These are phyloP conservation scores for Hycleus phaleratus DNA, from an alignment of 1,140 invertebrate genomes.

Conservation along the genomic window DNA sequence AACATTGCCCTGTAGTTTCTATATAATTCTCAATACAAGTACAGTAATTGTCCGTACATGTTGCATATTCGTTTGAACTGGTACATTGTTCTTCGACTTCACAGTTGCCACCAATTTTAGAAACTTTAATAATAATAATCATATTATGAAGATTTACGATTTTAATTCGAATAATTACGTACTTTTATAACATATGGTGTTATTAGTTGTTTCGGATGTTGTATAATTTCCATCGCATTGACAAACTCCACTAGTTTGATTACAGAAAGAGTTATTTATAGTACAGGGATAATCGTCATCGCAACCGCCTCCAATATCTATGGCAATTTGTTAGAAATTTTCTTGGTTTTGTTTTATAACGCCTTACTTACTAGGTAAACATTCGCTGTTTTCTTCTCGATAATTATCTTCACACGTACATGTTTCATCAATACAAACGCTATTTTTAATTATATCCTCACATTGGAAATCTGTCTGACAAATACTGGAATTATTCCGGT, in stretches of 20 bases:
- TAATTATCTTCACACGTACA: neutral
- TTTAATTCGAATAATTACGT: neutral
- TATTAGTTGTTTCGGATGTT: too few relatives aligned
- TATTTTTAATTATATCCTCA: neutral
- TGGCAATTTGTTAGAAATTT: neutral
- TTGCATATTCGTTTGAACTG: neutral
- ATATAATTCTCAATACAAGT: neutral
- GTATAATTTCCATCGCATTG: too few relatives aligned
- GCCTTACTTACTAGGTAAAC: neutral
- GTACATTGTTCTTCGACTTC: neutral
- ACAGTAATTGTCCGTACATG: neutral
- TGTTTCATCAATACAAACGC: slow-evolving; percentile 1
- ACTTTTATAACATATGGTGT: too few relatives aligned
- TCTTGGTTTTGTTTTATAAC: too few relatives aligned
- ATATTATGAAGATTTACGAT: neutral
- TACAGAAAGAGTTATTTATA: too few relatives aligned
- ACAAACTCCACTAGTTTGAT: too few relatives aligned
- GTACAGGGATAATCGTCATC: neutral
- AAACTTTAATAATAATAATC: neutral
- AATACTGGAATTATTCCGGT: slow-evolving; percentile 1
- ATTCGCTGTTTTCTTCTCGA: neutral
- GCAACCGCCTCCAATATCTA: neutral
- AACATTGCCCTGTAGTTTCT: neutral
- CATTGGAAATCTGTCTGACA: neutral
- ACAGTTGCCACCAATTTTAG: neutral